Conservation (phyloP, 2,113 vertebrate species). For the Hystrix cristata region DNA sequence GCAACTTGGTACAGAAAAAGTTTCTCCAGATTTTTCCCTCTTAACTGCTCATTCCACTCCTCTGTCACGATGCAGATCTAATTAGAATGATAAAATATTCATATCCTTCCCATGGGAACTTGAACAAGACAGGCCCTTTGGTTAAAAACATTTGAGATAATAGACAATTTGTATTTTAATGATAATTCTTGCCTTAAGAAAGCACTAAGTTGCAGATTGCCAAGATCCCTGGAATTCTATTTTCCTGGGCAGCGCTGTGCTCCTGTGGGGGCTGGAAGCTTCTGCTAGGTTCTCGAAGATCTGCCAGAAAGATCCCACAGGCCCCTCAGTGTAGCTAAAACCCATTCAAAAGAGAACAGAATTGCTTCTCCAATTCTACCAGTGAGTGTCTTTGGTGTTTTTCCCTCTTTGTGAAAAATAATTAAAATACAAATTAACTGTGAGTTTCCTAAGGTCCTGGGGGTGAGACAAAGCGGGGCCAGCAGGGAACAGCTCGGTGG, state of each 20-base stretch:
- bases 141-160: constrained; percentile 39
- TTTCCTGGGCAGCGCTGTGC: not conserved
- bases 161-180: constrained; percentile 1
- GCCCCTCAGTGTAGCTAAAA: not conserved
- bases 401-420: not conserved
- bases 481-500: not conserved
- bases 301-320: not conserved
- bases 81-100: constrained; percentile 48
- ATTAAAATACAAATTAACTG: constrained; percentile 52
- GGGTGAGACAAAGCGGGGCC: no score
- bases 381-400: not conserved
- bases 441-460: not conserved
- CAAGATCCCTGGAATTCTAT: not conserved
- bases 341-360: not conserved
- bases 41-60: not conserved
- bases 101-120: not conserved
- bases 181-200: constrained; percentile 36
- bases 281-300: not conserved
- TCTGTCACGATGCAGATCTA: not conserved
- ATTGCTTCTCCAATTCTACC: not conserved
- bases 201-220: not conserved
- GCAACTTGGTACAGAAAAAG: not conserved
- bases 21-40: not conserved
- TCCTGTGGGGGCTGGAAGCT: not conserved
- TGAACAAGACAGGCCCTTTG: not conserved